phyloP scores from a whole-genome alignment of 1,140 invertebrate genomes.

The Mactra quadrangularis region DNA sequence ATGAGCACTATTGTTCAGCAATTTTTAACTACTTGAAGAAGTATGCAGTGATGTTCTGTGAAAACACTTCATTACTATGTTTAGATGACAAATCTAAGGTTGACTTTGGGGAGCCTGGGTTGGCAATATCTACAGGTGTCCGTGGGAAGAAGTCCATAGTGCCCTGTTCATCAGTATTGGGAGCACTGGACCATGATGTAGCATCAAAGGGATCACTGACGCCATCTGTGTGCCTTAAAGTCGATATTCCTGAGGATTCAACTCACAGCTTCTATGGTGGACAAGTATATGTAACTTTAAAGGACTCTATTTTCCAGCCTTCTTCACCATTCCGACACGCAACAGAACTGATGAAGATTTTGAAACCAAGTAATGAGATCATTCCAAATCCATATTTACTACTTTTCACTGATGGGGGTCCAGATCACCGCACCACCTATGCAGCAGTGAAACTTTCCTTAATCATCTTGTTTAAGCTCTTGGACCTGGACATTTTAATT shows the following conservation, averaged over 20 bases:
- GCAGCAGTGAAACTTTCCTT: conserved; percentile 59
- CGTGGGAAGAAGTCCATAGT: conserved; percentile 59
- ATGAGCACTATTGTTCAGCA: conserved; percentile 65
- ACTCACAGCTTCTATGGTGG: conserved; percentile 58
- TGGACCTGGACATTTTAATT: conserved; percentile 52
- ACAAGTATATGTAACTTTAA: conserved; percentile 28
- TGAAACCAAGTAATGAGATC: background rate
- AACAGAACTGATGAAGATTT: background rate
- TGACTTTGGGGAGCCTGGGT: conserved; percentile 61
- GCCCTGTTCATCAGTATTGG: conserved; percentile 20
- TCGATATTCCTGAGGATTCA: conserved; percentile 53
- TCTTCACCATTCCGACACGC: conserved; percentile 51
- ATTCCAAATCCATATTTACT: background rate
- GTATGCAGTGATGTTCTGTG: conserved; percentile 47
- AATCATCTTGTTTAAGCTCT: conserved; percentile 55
- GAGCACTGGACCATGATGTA: conserved; percentile 60
- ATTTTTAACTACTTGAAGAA: conserved; percentile 51
- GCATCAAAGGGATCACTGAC: conserved; percentile 33
- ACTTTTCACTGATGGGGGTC: conserved; percentile 60
- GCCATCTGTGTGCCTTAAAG: conserved; percentile 43
- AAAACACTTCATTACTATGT: conserved; percentile 35
- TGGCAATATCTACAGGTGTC: conserved; percentile 29
- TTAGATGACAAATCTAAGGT: conserved; percentile 67
- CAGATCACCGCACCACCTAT: conserved; percentile 62
- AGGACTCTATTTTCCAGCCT: conserved; percentile 63